A percentile compares a stretch with the other conserved stretches of the same genome.
Conservation (phyloP, 2,113 vertebrate species). For the Genyomyrus donnyi region DNA sequence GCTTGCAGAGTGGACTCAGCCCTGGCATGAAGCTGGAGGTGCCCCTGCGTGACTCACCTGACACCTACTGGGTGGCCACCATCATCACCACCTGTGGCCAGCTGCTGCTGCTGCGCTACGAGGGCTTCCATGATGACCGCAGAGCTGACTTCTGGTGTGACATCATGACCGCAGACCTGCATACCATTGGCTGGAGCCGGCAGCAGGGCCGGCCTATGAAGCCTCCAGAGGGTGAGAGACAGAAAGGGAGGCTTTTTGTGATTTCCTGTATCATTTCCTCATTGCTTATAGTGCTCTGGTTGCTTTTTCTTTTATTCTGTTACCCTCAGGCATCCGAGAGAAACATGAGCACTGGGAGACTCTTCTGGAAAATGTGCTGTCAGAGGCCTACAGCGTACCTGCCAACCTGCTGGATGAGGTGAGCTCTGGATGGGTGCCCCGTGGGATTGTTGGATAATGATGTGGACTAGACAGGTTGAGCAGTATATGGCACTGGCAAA, state of each 20-base stretch:
- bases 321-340: conserved; percentile 74
- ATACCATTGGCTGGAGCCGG: conserved; percentile 87
- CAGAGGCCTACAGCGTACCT: conserved; percentile 78
- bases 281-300: neutral
- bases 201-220: conserved; percentile 81
- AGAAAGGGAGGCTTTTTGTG: neutral
- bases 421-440: conserved; percentile 39
- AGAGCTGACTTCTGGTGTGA: conserved; percentile 95
- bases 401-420: conserved; percentile 86
- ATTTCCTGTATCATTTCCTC: neutral
- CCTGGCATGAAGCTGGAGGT: conserved; percentile 97
- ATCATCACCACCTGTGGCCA: conserved; percentile 93
- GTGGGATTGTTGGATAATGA: neutral
- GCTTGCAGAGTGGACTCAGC: conserved; percentile 85
- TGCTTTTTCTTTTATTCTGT: neutral
- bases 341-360: conserved; percentile 78
- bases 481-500: neutral
- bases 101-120: conserved; percentile 85
- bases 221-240: conserved; percentile 80
- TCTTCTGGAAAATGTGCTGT: conserved; percentile 73
- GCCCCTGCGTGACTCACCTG: conserved; percentile 69
- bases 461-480: neutral
- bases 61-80: conserved; percentile 88
- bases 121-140: conserved; percentile 88
- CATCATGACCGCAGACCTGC: conserved; percentile 83